phyloP scores from a whole-genome alignment of 64 coral and sea anemone species.

The Catalaphyllia jardinei region DNA sequence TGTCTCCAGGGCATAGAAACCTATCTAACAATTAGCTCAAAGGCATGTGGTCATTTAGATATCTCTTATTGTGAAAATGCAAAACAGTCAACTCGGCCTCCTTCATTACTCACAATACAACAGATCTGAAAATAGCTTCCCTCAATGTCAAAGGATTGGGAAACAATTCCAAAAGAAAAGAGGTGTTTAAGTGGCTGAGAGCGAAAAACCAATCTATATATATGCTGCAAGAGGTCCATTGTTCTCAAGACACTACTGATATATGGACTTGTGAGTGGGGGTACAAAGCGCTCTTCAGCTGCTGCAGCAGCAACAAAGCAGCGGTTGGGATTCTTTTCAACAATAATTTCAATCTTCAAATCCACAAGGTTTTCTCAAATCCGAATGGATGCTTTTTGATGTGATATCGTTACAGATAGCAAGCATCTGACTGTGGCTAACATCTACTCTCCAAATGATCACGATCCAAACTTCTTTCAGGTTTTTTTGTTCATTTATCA shows the following conservation, averaged over 20 bases:
- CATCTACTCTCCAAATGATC: not conserved
- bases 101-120: not conserved
- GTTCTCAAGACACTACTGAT: not conserved
- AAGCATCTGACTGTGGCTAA: not conserved
- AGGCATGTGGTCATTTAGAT: no score
- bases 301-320: not conserved
- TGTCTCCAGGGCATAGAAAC: no score
- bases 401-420: slow-evolving; percentile 4
- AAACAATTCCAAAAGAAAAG: no score
- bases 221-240: not conserved
- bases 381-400: not conserved
- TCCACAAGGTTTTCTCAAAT: not conserved
- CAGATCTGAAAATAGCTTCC: no score
- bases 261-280: not conserved
- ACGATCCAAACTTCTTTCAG: not conserved
- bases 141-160: no score
- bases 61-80: no score
- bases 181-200: no score
- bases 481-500: not conserved
- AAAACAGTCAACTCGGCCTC: no score
- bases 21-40: no score
- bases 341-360: not conserved
- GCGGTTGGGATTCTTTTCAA: not conserved
- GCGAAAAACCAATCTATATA: no score
- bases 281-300: no score